Evolutionary conservation across 35 echinoderm and acorn worm species (phyloP), one percentile per base, ranked within the genome.

Genomic region (Nesometra sesokonis): DNA sequence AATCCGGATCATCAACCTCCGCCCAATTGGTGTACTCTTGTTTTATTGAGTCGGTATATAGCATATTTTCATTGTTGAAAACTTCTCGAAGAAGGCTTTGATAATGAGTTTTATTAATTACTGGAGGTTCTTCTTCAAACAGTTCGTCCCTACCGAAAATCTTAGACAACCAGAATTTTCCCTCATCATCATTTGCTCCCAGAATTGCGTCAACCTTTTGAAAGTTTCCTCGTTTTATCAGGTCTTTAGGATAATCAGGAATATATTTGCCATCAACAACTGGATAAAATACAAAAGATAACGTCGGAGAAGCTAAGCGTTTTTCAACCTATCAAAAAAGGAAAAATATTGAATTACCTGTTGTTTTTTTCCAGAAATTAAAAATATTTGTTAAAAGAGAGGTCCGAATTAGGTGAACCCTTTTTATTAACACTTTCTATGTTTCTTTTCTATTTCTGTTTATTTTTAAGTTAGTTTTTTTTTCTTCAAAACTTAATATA

Each of bases 21-120:
- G 78, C 33, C 93, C 93, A 92, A 80, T 92, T 87, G 17, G 86
- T 80, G 80, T 95, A 95, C 34, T 92, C 80, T 80, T 90, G 90
- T 37, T 84, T 83, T 0, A 82, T 33, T 0, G 93, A 36, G 81
- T 92, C 90, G n/a, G 76, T 35, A 11, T 91, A 35, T 30, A 94
- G 36, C 2, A 39, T 57, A n/a, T 35, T 77, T 15, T 57, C 31
- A 39, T 89, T 85, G 30, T 78, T 46, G 82, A 88, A 93, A 34
- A 77, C 21, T 32, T 79, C 21, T 46, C 82, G 80, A 30, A 88
- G 47, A n/a, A 46, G 34, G 3, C 88, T 82, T 34, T 47, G 17
- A 37, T 88, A 88, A 15, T 84, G 82, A 9, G 17, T 35, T 5
- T 90, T 57, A 38, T 36, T 32, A 43, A 27, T 38, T 32, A 81